These are phyloP conservation scores for Microcebus griseorufus DNA, from an alignment of 2,113 vertebrate genomes.

Conservation along the genomic window DNA sequence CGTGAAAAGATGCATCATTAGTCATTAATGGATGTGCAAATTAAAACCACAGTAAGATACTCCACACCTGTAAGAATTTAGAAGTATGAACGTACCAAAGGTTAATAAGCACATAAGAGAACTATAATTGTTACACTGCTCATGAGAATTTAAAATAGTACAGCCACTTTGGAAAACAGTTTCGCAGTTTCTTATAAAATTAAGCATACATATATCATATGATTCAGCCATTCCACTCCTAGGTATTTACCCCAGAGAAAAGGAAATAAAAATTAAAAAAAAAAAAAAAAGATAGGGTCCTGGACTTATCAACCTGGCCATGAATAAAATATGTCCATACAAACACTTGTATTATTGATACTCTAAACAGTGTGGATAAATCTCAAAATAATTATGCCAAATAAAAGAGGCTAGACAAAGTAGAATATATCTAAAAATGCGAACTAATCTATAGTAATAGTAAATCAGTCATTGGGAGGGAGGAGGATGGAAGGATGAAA, in stretches of 20 bases:
- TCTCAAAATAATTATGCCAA: neutral
- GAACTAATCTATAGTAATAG: neutral
- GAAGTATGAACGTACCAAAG: neutral
- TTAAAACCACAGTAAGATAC: neutral
- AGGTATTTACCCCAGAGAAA: neutral
- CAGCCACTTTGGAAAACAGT: neutral
- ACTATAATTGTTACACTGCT: neutral
- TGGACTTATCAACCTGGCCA: no score
- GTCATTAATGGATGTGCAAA: neutral
- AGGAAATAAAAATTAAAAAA: neutral
- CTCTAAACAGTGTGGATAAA: neutral
- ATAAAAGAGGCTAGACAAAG: neutral
- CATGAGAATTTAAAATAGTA: neutral
- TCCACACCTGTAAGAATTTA: neutral
- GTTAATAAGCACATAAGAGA: neutral
- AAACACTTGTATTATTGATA: neutral
- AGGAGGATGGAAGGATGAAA: neutral
- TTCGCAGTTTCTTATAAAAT: neutral
- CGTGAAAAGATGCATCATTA: neutral
- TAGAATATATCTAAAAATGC: neutral
- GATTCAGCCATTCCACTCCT: neutral
- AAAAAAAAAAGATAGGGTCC: no score
- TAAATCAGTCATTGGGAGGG: neutral
- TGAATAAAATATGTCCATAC: neutral
- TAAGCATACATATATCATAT: neutral